Evolutionary conservation across 2,797 vertebrate species (phyloP), one percentile per base, ranked within the genome.

Genomic region (Melanotaenia parkinsoni): DNA sequence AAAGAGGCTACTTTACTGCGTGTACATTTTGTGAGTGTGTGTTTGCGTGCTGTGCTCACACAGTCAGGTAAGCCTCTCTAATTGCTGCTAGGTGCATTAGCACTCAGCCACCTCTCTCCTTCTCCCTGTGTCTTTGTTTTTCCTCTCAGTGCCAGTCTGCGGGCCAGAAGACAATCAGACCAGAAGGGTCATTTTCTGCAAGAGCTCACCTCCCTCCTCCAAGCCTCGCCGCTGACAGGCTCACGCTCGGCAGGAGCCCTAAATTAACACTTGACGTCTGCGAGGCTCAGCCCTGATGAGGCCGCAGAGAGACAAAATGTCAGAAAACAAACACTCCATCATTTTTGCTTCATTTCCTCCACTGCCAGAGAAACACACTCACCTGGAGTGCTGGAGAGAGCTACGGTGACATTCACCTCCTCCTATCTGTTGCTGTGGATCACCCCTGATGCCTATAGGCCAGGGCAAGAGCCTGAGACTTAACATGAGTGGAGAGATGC

Each of bases 161-260:
- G 83, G 93, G 92, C 94, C 90, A 91, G 82, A 88, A 92, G 91
- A 95, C 95, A 96, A 96, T 96, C 95, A 96, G 95, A 95, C 90
- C 94, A 95, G 94, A 95, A 97, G 94, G 95, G 94, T 95, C 94
- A 95, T 96, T 97, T 97, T 96, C 94, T 96, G 94, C 94, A 94
- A 95, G 94, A 97, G 95, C 94, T 96, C 94, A 95, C 95, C 95
- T 95, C 95, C 94, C 95, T 92, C 92, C 95, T 94, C 92, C 90
- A 77, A 93, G 82, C 83, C 93, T 85, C 76, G 51, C 79, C 16
- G 60, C 94, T 90, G 91, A 92, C 91, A 91, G 86, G 80, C 92
- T 92, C 90, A 88, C 93, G 93, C 95, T 95, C 95, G 93, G 94
- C 95, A 93, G 95, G 95, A 96, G 94, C 90, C 88, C 93, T 94